Percentiles rank a stretch among this genome's conserved stretches.
phyloP scores from a whole-genome alignment of 2,113 vertebrate species.

The Climacteris rufus region DNA sequence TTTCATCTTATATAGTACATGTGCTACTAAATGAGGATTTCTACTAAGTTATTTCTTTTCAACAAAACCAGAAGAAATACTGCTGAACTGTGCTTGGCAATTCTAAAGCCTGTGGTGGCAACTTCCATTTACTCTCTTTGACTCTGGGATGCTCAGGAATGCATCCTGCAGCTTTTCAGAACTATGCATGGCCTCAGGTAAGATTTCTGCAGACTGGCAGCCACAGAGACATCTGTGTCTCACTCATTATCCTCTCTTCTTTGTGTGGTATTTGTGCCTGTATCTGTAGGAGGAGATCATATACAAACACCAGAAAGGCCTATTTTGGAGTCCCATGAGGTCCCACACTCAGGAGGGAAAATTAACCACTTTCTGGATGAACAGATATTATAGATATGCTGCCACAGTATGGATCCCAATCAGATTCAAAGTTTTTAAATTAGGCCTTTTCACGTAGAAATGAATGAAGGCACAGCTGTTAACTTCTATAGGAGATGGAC shows the following conservation, averaged over 20 bases:
- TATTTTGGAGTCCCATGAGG: background rate
- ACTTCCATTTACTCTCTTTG: background rate
- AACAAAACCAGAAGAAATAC: background rate
- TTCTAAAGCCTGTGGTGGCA: background rate
- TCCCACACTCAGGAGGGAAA: background rate
- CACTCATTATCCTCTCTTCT: background rate
- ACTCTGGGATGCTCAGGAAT: background rate
- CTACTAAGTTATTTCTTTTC: background rate
- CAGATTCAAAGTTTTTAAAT: background rate
- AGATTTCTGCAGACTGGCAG: background rate
- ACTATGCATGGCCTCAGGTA: background rate
- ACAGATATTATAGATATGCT: background rate
- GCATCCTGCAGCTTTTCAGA: background rate
- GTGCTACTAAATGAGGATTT: background rate
- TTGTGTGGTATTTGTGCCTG: background rate
- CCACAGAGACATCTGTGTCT: background rate
- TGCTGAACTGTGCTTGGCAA: background rate
- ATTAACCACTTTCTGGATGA: background rate
- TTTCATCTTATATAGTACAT: background rate
- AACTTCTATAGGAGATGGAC: background rate
- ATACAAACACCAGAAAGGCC: background rate
- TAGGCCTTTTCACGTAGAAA: background rate
- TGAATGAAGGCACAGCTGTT: background rate
- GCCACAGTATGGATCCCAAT: background rate
- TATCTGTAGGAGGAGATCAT: background rate